Evolutionary conservation across 2,113 vertebrate genomes (phyloP).

Genomic region (Apodemus sylvaticus): DNA sequence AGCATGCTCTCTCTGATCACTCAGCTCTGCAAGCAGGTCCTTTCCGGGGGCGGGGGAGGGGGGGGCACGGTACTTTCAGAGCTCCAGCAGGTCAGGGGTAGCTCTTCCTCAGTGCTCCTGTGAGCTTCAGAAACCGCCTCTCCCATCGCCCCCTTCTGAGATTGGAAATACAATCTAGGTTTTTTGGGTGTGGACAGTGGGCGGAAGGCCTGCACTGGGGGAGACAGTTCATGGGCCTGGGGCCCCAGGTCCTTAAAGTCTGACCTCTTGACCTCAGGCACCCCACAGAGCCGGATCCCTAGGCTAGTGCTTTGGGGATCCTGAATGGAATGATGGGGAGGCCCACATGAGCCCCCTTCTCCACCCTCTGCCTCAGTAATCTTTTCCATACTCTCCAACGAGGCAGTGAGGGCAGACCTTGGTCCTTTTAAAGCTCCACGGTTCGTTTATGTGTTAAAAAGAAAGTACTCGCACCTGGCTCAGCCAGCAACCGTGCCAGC

Average conservation of each 20-base stretch:
- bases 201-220: background rate
- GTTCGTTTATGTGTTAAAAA: background rate
- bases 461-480: background rate
- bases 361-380: too few species aligned
- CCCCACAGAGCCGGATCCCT: background rate
- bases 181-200: background rate
- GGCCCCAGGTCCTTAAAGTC: background rate
- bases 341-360: accelerated
- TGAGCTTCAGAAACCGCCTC: background rate
- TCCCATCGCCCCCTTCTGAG: background rate
- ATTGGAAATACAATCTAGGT: background rate
- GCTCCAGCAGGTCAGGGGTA: background rate
- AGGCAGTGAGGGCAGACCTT: background rate
- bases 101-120: background rate
- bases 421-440: background rate
- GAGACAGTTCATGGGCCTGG: background rate
- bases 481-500: background rate
- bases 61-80: background rate
- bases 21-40: background rate
- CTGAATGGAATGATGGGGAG: background rate
- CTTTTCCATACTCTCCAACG: background rate
- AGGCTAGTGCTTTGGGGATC: background rate
- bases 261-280: background rate
- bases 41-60: accelerated
- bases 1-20: background rate